Percentiles rank a stretch among this genome's conserved stretches.
Conservation (phyloP, 2,888 invertebrate genomes). For the Druceiella hillmani region DNA sequence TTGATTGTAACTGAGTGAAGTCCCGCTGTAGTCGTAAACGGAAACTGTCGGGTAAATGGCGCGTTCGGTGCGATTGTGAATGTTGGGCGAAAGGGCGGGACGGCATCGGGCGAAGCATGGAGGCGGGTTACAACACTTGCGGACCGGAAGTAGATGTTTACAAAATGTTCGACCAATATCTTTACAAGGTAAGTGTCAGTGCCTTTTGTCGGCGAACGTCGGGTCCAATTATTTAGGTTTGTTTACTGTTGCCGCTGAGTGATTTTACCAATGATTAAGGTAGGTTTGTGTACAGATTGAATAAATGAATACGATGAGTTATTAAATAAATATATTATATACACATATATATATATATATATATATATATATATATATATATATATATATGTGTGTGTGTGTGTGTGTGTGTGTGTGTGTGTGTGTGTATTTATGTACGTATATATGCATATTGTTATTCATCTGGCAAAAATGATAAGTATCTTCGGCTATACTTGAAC, state of each 20-base stretch:
- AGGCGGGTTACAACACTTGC: constrained; percentile 58
- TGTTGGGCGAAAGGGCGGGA: constrained; percentile 31
- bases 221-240: not conserved
- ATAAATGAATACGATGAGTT: too few relatives aligned
- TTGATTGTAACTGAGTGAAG: too few relatives aligned
- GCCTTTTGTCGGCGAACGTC: not conserved
- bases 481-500: not conserved
- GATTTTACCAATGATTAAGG: too few relatives aligned
- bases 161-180: constrained; percentile 62
- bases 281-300: too few relatives aligned
- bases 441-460: not conserved
- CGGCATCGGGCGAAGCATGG: constrained; percentile 43
- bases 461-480: not conserved
- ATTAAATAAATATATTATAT: too few relatives aligned
- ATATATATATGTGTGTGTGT: constrained; percentile 1
- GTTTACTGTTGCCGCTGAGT: too few relatives aligned
- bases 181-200: constrained; percentile 51
- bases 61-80: constrained; percentile 36
- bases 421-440: constrained; percentile 2
- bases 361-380: not conserved
- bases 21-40: constrained; percentile 8
- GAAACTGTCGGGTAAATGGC: too few relatives aligned
- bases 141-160: constrained; percentile 53
- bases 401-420: constrained; percentile 1
- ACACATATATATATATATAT: not conserved